phyloP scores from a whole-genome alignment of 2,113 vertebrate genomes.

The Manacus vitellinus region DNA sequence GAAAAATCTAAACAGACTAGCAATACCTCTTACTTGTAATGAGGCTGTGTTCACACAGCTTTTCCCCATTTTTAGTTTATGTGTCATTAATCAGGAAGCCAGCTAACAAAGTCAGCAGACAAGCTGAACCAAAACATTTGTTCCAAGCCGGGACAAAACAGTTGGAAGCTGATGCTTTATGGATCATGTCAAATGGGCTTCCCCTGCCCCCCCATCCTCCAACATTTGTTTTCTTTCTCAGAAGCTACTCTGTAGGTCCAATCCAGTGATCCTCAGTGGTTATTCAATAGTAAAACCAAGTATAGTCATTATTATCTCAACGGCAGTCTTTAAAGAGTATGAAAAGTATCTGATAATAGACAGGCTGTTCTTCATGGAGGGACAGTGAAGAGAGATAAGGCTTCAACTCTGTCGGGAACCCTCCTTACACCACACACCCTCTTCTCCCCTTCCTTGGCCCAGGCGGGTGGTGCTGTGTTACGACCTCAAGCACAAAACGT shows the following conservation, averaged over 20 bases:
- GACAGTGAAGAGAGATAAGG: slow-evolving; percentile 3
- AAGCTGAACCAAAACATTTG: neutral
- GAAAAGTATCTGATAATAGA: neutral
- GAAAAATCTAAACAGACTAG: neutral
- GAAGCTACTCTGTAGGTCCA: neutral
- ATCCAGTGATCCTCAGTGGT: neutral
- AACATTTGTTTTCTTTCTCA: neutral
- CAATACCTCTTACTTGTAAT: neutral
- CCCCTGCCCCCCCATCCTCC: neutral
- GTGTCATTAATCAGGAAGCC: neutral
- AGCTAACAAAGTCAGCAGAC: neutral
- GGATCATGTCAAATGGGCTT: neutral
- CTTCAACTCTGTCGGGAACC: neutral
- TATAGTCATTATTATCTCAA: neutral
- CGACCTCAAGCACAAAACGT: neutral
- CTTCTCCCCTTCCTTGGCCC: neutral
- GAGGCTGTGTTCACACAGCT: neutral
- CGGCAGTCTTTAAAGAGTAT: neutral
- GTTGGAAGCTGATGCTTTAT: neutral
- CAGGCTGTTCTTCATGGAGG: neutral
- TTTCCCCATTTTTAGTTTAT: neutral
- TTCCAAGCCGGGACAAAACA: neutral
- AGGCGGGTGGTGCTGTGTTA: neutral
- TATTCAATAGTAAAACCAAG: neutral
- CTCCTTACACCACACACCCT: neutral